Conservation (phyloP, 1,140 invertebrate genomes). For the Drosophila setifemur region DNA sequence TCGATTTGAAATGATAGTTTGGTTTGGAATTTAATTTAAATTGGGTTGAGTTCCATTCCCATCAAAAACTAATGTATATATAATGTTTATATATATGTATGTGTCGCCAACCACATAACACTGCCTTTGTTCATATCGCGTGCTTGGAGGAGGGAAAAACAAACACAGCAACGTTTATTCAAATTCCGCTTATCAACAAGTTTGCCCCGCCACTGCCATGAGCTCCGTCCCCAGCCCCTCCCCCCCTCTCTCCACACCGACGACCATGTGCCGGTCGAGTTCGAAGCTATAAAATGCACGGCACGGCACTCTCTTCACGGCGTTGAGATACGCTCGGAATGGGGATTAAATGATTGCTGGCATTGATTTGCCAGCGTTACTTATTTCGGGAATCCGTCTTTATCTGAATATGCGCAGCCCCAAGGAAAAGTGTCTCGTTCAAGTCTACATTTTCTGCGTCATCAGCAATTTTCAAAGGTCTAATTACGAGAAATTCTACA, state of each 20-base stretch:
- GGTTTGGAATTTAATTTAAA: slow-evolving; percentile 13
- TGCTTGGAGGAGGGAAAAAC: slow-evolving; percentile 30
- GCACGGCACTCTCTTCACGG: slow-evolving; percentile 38
- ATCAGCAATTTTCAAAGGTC: slow-evolving; percentile 4
- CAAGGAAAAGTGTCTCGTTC: background rate
- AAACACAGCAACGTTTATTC: slow-evolving; percentile 42
- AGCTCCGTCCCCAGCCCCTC: slow-evolving; percentile 10
- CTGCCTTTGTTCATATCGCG: slow-evolving; percentile 59
- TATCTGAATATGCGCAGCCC: background rate
- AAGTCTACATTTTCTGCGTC: background rate
- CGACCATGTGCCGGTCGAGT: slow-evolving; percentile 17
- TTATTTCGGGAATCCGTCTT: background rate
- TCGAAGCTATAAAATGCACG: slow-evolving; percentile 59
- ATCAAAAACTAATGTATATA: slow-evolving; percentile 4
- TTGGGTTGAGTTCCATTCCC: slow-evolving; percentile 3
- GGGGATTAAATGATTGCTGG: slow-evolving; percentile 38
- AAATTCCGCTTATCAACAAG: slow-evolving; percentile 75
- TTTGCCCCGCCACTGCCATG: slow-evolving; percentile 39
- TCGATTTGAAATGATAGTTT: slow-evolving; percentile 46
- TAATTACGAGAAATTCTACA: background rate
- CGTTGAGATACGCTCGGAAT: slow-evolving; percentile 24
- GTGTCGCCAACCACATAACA: slow-evolving; percentile 7
- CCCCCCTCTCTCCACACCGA: slow-evolving; percentile 1
- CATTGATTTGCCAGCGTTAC: slow-evolving; percentile 39
- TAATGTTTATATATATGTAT: background rate